Percentiles rank a stretch among this genome's conserved stretches.
These are phyloP conservation scores for Pterobdella sp. DNA, from an alignment of 2,888 invertebrate species.

Conservation along the genomic window DNA sequence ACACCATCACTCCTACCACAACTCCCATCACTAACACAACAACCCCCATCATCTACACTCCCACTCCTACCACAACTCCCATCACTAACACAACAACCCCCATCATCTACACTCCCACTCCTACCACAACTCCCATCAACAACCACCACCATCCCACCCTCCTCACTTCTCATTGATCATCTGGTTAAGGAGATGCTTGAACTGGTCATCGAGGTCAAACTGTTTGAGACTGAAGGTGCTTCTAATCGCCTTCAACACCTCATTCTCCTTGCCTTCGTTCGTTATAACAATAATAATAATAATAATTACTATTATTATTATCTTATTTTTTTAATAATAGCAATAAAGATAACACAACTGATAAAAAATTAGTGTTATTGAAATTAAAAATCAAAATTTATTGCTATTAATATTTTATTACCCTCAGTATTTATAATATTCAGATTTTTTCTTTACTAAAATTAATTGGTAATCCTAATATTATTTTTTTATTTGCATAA, in stretches of 20 bases:
- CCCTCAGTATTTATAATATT: no score
- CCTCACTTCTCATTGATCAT: neutral
- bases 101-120: neutral
- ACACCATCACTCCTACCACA: neutral
- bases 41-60: neutral
- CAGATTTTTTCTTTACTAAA: no score
- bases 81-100: neutral
- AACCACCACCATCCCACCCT: neutral
- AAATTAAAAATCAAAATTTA: no score
- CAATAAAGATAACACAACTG: no score
- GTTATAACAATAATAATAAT: no score
- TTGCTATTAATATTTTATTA: no score
- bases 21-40: neutral
- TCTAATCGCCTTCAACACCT: neutral
- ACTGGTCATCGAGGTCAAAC: neutral
- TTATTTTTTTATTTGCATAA: no score
- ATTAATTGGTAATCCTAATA: no score
- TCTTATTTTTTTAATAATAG: no score
- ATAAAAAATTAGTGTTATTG: no score
- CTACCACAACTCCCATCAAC: neutral
- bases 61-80: neutral
- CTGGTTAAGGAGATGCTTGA: neutral
- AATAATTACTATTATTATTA: no score
- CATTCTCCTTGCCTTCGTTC: neutral
- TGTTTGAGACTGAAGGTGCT: neutral